Percentiles rank a stretch among this genome's conserved stretches.
Conservation (phyloP, 2,888 invertebrate genomes). For the Conistra vaccinii region DNA sequence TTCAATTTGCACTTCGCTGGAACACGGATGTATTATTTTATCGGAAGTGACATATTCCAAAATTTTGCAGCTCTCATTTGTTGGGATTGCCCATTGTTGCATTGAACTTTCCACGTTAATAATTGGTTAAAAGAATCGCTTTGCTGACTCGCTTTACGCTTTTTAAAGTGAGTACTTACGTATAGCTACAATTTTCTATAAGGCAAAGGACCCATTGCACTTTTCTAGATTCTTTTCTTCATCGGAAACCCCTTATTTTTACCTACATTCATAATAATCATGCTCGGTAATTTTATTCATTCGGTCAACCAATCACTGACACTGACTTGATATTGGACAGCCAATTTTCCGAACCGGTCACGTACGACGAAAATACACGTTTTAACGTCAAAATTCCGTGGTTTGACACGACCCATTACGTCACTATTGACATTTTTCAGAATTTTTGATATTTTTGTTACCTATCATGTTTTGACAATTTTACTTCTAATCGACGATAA, state of each 20-base stretch:
- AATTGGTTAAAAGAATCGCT: not conserved
- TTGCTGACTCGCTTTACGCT: not conserved
- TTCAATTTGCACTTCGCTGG: constrained; percentile 73
- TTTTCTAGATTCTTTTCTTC: not conserved
- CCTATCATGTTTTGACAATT: too few relatives aligned
- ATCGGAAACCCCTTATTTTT: not conserved
- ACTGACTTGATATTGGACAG: not conserved
- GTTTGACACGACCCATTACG: too few relatives aligned
- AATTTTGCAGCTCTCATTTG: not conserved
- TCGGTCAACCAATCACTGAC: not conserved
- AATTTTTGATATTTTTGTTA: too few relatives aligned
- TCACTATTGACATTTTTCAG: too few relatives aligned
- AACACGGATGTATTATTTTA: constrained; percentile 39
- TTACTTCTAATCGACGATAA: too few relatives aligned
- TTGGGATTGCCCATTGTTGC: not conserved
- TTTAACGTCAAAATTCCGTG: too few relatives aligned
- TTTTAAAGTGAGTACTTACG: not conserved
- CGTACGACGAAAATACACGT: too few relatives aligned
- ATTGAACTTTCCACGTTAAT: not conserved
- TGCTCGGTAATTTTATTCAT: not conserved
- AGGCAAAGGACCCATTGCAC: not conserved
- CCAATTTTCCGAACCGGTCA: not conserved
- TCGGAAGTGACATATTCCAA: constrained; percentile 43
- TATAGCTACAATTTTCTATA: too few relatives aligned
- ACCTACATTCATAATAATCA: not conserved